These are phyloP conservation scores for Syngnathus floridae DNA, from an alignment of 2,113 vertebrate species.

Conservation along the genomic window DNA sequence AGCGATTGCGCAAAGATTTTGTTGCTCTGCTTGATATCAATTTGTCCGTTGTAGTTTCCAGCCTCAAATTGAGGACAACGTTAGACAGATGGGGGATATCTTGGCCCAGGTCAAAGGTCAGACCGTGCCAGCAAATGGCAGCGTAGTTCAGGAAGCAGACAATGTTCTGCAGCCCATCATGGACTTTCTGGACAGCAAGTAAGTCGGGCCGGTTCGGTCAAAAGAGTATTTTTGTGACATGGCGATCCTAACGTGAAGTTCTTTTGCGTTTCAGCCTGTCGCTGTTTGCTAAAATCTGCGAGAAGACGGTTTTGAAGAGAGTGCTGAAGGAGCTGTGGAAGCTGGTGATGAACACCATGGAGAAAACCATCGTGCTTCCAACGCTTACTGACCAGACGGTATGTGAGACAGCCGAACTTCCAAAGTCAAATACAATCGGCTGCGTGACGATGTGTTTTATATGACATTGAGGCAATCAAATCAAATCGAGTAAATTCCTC, in stretches of 20 bases:
- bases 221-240: neutral
- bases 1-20: too few species aligned
- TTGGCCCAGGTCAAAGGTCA: conserved; percentile 94
- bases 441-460: neutral
- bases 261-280: conserved; percentile 75
- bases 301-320: conserved; percentile 95
- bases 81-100: conserved; percentile 95
- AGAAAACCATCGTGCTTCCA: conserved; percentile 91
- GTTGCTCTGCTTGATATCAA: neutral
- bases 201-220: conserved; percentile 37
- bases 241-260: conserved; percentile 32
- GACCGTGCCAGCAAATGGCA: conserved; percentile 90
- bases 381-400: conserved; percentile 93
- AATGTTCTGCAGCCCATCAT: conserved; percentile 95
- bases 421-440: neutral
- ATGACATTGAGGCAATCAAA: too few species aligned
- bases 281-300: conserved; percentile 95
- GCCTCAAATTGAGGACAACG: conserved; percentile 89
- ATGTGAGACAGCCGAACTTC: conserved; percentile 33
- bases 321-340: conserved; percentile 98
- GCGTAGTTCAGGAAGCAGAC: conserved; percentile 88
- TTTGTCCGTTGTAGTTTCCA: conserved; percentile 77
- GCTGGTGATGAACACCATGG: conserved; percentile 98
- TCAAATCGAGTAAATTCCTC: too few species aligned
- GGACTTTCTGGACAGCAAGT: conserved; percentile 98